Evolutionary conservation across 2,797 vertebrate species (phyloP).

Genomic region (Setipinna tenuifilis): DNA sequence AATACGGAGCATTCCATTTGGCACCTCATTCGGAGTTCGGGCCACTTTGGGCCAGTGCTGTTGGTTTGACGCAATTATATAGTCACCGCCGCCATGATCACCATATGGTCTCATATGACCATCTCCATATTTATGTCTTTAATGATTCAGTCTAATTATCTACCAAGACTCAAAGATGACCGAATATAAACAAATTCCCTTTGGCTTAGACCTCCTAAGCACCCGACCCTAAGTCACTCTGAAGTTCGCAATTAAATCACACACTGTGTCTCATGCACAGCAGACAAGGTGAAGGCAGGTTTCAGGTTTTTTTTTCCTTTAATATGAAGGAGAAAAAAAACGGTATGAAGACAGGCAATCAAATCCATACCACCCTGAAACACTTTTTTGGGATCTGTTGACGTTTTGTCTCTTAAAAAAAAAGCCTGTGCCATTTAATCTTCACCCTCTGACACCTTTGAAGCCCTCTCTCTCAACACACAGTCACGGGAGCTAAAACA

Average conservation of each 20-base stretch:
- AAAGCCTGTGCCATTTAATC: slow-evolving; percentile 27
- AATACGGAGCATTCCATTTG: background rate
- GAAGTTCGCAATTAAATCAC: background rate
- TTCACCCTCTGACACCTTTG: slow-evolving; percentile 36
- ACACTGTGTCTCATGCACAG: background rate
- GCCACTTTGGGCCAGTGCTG: background rate
- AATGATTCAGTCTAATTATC: background rate
- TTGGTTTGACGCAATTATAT: too few species aligned
- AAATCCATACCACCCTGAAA: slow-evolving; percentile 3
- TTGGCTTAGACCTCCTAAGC: background rate
- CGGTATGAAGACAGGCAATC: slow-evolving; percentile 1
- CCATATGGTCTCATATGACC: too few species aligned
- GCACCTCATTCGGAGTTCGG: background rate
- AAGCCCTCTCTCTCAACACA: background rate
- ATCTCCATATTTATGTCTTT: background rate
- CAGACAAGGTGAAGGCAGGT: slow-evolving; percentile 8
- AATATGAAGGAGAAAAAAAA: background rate
- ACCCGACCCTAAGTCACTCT: background rate
- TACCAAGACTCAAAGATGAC: background rate
- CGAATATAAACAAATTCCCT: background rate
- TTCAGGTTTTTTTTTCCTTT: background rate
- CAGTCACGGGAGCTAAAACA: background rate
- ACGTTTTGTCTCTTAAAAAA: slow-evolving; percentile 11
- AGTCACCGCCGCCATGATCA: too few species aligned
- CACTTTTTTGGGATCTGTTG: background rate